Base-by-base conservation (phyloP, 2,888 invertebrate genomes). In the Melieria omissa region DNA sequence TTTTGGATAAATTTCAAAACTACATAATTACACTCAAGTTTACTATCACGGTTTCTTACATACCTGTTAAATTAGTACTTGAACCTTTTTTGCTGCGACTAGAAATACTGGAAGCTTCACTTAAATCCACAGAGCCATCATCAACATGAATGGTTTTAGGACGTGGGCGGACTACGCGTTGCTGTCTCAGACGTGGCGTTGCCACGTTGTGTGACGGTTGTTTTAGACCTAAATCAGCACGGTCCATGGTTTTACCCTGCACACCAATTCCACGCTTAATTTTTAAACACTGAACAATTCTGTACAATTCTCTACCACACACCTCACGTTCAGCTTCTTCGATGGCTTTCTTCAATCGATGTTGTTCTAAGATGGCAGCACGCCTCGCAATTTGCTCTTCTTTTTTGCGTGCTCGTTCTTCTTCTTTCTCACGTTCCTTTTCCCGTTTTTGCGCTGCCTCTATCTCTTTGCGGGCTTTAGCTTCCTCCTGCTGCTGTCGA, bases 111-210 rank as follows among this genome's bases (percentile, higher is more conserved):
- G 92, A 91, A 74, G 93, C 93, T 83, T 94, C 93, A 75, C 93
- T 93, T 78, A 92, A 90, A 82, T 94, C 93, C 65, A 93, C 90
- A 55, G 92, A 92, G 68, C 93, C 92, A 82, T 93, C 92, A 85
- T 95, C 95, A 75, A 95, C 95, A 85, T 96, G 96, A 75, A 96
- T 95, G 58, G 96, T 96, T 89, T 96, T 96, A 65, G 96, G 96
- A 46, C 96, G 89, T 58, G 94, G 95, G 75, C 95, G 90, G 41
- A 90, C 89, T 65, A 89, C 88, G 69, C 89, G 89, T 86, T 92
- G 92, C 74, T 90, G 88, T 78, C 93, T 88, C 87, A 92, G 88
- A 83, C 92, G 92, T 70, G 90, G 89, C 10, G 74, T 65, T 49
- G 69, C 69, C 7, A 71, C 54, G 69, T 74, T 75, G 12, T 74